Conservation (phyloP, 2,888 invertebrate species). For the Sympetrum striolatum region DNA sequence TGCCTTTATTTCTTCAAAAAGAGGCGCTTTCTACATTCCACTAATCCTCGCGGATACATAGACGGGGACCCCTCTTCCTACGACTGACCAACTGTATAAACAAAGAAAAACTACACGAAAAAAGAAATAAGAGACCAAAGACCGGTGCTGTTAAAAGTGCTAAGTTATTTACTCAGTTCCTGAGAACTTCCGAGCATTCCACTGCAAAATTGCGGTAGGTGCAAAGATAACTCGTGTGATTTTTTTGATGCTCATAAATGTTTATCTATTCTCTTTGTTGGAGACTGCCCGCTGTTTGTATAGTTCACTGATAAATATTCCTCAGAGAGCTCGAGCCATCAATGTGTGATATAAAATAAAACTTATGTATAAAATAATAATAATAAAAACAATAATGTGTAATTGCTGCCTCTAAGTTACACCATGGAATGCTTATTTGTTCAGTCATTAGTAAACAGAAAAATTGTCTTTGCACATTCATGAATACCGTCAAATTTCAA, state of each 20-base stretch:
- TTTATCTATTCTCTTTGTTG: conserved; percentile 44
- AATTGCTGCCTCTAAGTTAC: conserved; percentile 35
- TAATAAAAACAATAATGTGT: conserved; percentile 38
- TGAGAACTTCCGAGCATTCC: conserved; percentile 44
- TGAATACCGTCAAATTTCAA: conserved; percentile 24
- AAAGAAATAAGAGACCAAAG: conserved; percentile 19
- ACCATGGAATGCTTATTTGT: conserved; percentile 40
- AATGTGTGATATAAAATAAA: conserved; percentile 42
- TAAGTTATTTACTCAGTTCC: conserved; percentile 44
- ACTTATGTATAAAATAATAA: conserved; percentile 27
- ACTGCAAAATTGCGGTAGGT: conserved; percentile 41
- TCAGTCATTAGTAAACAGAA: conserved; percentile 32
- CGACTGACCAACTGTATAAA: conserved; percentile 39
- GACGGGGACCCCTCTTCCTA: conserved; percentile 23
- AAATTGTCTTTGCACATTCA: conserved; percentile 39
- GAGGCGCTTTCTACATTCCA: conserved; percentile 27
- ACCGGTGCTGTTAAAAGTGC: conserved; percentile 43
- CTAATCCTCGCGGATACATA: not conserved
- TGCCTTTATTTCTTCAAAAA: conserved; percentile 12
- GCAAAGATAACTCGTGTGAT: conserved; percentile 41
- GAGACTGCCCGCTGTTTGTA: conserved; percentile 43
- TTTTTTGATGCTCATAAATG: conserved; percentile 43
- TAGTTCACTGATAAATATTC: conserved; percentile 38
- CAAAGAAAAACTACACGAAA: conserved; percentile 13
- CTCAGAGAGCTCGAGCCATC: conserved; percentile 40